Conservation (phyloP, 2,888 invertebrate genomes). For the Eretmocerus hayati region DNA sequence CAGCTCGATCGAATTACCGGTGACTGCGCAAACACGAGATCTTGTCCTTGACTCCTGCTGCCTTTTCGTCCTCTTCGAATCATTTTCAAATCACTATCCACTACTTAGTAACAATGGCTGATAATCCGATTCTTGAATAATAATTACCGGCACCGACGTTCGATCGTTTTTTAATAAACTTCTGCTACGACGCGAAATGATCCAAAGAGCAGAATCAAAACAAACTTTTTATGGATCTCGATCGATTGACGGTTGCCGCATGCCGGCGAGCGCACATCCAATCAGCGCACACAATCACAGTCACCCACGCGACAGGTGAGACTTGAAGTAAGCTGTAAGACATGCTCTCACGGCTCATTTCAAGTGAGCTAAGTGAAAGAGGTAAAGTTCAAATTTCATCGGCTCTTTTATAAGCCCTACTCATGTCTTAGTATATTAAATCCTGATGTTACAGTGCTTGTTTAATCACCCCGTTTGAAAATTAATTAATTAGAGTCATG, state of each 20-base stretch:
- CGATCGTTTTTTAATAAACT: too few species aligned
- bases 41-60: constrained; percentile 9
- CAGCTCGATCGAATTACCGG: constrained; percentile 15
- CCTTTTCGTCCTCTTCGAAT: constrained; percentile 8
- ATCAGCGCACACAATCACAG: neutral
- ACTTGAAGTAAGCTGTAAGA: neutral
- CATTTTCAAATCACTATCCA: constrained; percentile 5
- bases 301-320: constrained; percentile 2
- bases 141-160: too few species aligned
- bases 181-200: neutral
- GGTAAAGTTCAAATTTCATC: too few species aligned
- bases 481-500: too few species aligned
- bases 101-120: neutral
- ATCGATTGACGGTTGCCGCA: constrained; percentile 2
- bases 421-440: too few species aligned
- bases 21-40: constrained; percentile 5
- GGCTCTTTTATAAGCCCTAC: too few species aligned
- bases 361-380: too few species aligned
- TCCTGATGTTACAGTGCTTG: too few species aligned
- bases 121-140: too few species aligned
- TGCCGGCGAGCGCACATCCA: neutral
- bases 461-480: too few species aligned
- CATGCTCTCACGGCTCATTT: too few species aligned
- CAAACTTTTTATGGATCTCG: constrained; percentile 11
- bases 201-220: constrained; percentile 4